Evolutionary conservation across 1,140 invertebrate genomes (phyloP).

Genomic region (Drosophila sp.): DNA sequence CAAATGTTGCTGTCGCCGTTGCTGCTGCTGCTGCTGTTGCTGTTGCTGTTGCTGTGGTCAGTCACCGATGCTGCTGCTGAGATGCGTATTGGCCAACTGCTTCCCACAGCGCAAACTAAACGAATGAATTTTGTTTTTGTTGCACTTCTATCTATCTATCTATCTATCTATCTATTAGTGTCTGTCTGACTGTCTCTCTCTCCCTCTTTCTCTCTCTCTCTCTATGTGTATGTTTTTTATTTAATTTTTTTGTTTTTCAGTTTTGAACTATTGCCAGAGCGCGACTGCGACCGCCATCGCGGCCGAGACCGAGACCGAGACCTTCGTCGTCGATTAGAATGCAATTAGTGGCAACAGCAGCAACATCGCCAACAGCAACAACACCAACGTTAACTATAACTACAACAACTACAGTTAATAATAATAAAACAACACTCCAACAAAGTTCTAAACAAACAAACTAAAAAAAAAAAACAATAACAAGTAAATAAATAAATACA

Average conservation of each 20-base stretch:
- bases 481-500: not conserved
- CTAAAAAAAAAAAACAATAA: conserved; percentile 10
- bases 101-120: conserved; percentile 62
- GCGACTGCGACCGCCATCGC: conserved; percentile 41
- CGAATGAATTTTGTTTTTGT: conserved; percentile 61
- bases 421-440: conserved; percentile 35
- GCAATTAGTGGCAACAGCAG: conserved; percentile 69
- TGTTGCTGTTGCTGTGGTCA: conserved; percentile 23
- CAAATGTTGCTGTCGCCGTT: conserved; percentile 17
- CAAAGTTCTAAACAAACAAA: conserved; percentile 46
- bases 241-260: conserved; percentile 10
- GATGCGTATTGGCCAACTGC: conserved; percentile 72
- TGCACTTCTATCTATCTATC: conserved; percentile 38
- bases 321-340: conserved; percentile 77
- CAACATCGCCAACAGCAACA: conserved; percentile 16
- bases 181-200: conserved; percentile 3
- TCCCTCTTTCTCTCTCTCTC: not conserved
- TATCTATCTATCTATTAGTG: conserved; percentile 8
- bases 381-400: conserved; percentile 10
- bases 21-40: conserved; percentile 1
- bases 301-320: conserved; percentile 71
- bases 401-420: conserved; percentile 25
- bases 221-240: not conserved
- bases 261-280: conserved; percentile 37
- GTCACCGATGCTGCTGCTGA: conserved; percentile 37